Evolutionary conservation across 2,797 vertebrate species (phyloP), one percentile per base, ranked within the genome.

Genomic region (Adelosebastes latens): DNA sequence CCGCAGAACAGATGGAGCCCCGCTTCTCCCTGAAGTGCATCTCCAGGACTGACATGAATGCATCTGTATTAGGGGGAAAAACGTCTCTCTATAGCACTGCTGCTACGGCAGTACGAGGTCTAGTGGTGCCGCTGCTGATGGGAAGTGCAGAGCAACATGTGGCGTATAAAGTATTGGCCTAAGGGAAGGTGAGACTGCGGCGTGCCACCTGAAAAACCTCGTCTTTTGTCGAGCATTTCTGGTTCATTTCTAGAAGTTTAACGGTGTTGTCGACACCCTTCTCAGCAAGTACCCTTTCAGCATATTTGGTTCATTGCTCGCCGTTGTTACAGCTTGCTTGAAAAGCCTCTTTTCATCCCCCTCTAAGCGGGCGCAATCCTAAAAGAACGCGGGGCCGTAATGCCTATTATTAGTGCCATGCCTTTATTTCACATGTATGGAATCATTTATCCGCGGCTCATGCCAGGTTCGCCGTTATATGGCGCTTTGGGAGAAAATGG

Each of bases 371-470:
- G 80, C 25, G 80, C 84, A 86, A 89, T 89, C 81, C 83, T 79
- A 63, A 92, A 92, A 82, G 92, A 93, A 93, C 77, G 82, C 81
- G 53, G 72, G 27, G 32, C 77, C 78, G 82, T 92, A 81, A 94
- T 90, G 83, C 24, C 73, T 89, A 80, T 90, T 94, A 89, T 86
- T 92, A 94, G 87, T 89, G 80, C 89, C 73, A 55, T 76, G 86
- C 88, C 84, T 93, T 92, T 92, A 90, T 86, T 94, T 91, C 85
- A 90, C 89, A 86, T 86, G 89, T 81, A 94, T 95, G 95, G 95
- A 94, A 96, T 93, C 91, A 81, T 94, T 96, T 95, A 94, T 85
- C 77, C 58, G 8, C 20, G 75, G 52, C 73, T 86, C 22, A 61
- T 91, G 95, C 95, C 95, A 96, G 90, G 72, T 86, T 92, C 75